Evolutionary conservation across 2,113 vertebrate genomes (phyloP).

Genomic region (Artemisiospiza belli): DNA sequence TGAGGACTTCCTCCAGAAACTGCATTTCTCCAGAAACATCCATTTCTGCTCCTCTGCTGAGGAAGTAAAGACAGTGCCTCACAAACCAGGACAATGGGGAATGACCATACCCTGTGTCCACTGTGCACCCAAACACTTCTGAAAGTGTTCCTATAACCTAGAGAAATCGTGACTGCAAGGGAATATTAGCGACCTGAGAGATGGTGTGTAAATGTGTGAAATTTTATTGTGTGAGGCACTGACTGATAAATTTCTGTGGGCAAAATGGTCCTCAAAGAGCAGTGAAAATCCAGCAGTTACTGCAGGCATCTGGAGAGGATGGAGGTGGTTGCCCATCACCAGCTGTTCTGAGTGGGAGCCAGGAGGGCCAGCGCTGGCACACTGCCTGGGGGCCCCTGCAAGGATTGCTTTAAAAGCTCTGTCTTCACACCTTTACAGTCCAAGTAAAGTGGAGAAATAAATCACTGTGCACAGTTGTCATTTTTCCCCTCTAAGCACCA

Average conservation of each 20-base stretch:
- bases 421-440: conserved; percentile 3
- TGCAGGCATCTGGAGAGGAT: neutral
- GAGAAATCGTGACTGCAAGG: neutral
- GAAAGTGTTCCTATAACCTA: fast-evolving
- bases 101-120: neutral
- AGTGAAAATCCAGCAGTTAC: neutral
- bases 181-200: fast-evolving
- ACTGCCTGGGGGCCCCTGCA: neutral
- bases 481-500: neutral
- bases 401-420: neutral
- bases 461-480: conserved; percentile 45
- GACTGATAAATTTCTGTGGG: neutral
- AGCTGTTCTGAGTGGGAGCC: neutral
- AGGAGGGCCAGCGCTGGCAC: neutral
- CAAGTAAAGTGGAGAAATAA: conserved; percentile 41
- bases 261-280: neutral
- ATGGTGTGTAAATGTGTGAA: neutral
- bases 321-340: neutral
- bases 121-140: neutral
- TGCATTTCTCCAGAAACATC: fast-evolving
- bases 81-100: neutral
- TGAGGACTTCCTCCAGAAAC: neutral
- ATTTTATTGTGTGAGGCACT: too few relatives aligned
- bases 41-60: neutral
- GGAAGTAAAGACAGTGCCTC: neutral